Percentiles rank a stretch among this genome's conserved stretches.
Evolutionary conservation across 2,113 vertebrate species (phyloP).

Genomic region (Corydoras sp.): DNA sequence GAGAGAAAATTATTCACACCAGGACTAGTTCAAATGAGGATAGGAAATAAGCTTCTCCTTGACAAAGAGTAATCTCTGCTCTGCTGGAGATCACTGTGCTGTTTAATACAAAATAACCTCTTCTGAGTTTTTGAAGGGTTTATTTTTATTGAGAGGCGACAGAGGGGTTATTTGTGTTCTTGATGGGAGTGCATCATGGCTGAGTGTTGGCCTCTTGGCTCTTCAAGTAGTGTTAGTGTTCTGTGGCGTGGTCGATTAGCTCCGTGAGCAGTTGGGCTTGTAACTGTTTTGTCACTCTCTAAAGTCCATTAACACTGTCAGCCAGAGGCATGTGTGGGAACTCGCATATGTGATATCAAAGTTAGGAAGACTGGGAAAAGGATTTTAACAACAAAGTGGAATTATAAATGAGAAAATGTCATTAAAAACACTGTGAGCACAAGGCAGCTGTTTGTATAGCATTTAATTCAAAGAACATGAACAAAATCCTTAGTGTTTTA

Average conservation of each 20-base stretch:
- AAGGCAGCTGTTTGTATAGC: not conserved
- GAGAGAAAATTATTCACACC: conserved; percentile 25
- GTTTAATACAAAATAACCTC: conserved; percentile 11
- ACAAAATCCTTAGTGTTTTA: too few relatives aligned
- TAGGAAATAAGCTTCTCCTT: conserved; percentile 39
- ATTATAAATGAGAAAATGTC: not conserved
- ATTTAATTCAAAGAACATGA: too few relatives aligned
- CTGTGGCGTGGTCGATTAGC: conserved; percentile 7
- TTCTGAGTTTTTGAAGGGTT: conserved; percentile 4
- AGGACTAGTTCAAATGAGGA: conserved; percentile 30
- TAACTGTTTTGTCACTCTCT: conserved; percentile 10
- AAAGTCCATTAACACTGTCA: conserved; percentile 14
- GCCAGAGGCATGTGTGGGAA: not conserved
- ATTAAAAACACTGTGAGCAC: too few relatives aligned
- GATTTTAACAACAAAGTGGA: not conserved
- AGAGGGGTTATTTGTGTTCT: not conserved
- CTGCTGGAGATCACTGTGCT: conserved; percentile 11
- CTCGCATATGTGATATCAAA: conserved; percentile 1
- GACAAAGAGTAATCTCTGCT: conserved; percentile 30
- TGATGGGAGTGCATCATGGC: not conserved
- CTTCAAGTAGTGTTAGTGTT: conserved; percentile 13
- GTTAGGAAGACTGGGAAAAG: conserved; percentile 5
- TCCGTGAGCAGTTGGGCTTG: conserved; percentile 6
- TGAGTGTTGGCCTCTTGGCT: conserved; percentile 11
- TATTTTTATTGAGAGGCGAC: conserved; percentile 6